Evolutionary conservation across 2,888 invertebrate genomes (phyloP), one percentile per base, ranked within the genome.

Genomic region (Augiades crinisus): DNA sequence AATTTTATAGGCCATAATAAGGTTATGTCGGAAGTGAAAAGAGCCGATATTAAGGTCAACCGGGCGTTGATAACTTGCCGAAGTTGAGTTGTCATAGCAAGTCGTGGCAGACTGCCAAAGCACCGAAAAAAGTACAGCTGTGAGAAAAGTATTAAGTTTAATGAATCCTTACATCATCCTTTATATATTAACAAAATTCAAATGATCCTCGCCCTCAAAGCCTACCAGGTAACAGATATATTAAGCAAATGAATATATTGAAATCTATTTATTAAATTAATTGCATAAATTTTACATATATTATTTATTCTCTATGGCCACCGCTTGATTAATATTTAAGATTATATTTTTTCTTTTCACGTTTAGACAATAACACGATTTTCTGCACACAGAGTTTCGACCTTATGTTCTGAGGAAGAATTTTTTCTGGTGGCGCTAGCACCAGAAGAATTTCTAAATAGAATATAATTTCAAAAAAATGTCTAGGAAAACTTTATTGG

Each of bases 1-100:
- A 68, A 69, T 73, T 76, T 81, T 75, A 80, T 73, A 61, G 68
- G 67, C 60, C 52, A 68, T 67, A 75, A 76, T 81, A 79, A 81
- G 78, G 54, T 77, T 81, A 81, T 74, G 77, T 65, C 63, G 74
- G 71, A 71, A 68, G 66, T 68, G 73, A 70, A 75, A 79, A 78
- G 68, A 65, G 66, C 68, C 62, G 68, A 71, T 76, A 78, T 78
- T 79, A 78, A 75, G 81, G 79, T 68, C 77, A 68, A 67, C 68
- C 77, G 78, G 78, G 81, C 73, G 71, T 67, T 74, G 79, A 78
- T 79, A 82, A 84, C 81, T 83, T 81, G 81, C 68, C 72, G 73
- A 78, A 78, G 71, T 75, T 71, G 68, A 68, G 65, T 58, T 56
- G 58, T 53, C 56, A 70, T 67, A 72, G 60, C 66, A 62, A 63